These are phyloP conservation scores for Apodemia mormo DNA, from an alignment of 2,888 invertebrate genomes.

Conservation along the genomic window DNA sequence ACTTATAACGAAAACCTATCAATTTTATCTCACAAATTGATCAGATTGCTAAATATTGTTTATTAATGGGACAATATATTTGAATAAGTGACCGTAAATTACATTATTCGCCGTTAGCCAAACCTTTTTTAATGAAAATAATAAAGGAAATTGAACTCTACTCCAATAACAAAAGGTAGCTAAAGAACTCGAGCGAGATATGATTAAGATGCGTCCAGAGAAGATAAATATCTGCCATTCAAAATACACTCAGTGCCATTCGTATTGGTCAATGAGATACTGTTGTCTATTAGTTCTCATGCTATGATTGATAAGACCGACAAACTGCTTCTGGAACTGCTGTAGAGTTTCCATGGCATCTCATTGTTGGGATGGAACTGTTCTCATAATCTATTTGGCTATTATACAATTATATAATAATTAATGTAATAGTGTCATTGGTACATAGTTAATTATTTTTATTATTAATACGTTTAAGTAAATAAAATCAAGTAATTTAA, in stretches of 20 bases:
- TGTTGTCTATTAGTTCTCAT: background rate
- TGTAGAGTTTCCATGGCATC: background rate
- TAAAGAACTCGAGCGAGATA: conserved; percentile 42
- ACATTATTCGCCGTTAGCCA: background rate
- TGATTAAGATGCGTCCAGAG: conserved; percentile 49
- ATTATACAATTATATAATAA: no score
- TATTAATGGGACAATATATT: background rate
- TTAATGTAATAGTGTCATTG: no score
- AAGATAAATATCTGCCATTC: conserved; percentile 49
- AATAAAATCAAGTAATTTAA: no score
- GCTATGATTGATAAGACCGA: background rate
- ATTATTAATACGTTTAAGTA: no score
- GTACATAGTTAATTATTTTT: no score
- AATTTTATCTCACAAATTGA: no score
- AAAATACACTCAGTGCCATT: conserved; percentile 43
- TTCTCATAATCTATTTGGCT: no score
- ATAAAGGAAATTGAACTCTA: background rate
- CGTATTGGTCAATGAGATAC: conserved; percentile 47
- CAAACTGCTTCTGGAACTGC: background rate
- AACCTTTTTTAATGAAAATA: background rate
- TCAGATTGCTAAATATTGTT: background rate
- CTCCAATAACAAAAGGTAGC: conserved; percentile 43
- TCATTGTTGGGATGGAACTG: no score
- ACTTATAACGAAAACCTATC: no score
- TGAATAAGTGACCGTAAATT: background rate